Evolutionary conservation across 2,888 invertebrate species (phyloP), one percentile per base, ranked within the genome.

Genomic region (Melitaea athalia): DNA sequence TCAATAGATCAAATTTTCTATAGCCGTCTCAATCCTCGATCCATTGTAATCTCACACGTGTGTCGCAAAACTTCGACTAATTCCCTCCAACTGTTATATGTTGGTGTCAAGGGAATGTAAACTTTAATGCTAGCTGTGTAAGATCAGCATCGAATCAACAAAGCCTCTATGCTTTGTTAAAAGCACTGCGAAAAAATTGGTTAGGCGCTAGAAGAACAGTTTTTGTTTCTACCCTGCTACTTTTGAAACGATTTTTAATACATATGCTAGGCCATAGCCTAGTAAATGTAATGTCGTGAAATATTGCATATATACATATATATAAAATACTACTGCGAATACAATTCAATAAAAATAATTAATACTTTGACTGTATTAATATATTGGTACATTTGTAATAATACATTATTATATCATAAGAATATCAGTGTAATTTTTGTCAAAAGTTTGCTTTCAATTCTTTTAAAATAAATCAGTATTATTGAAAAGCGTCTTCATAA

Each of bases 1-100:
- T 71, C 68, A 75, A 76, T 75, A 73, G 70, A 75, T 72, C 68
- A 74, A 73, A 74, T 72, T 72, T 71, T 72, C 69, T 72, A 75
- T 71, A 74, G 71, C 65, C 62, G 69, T 69, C 69, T 66, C 66
- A 73, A 69, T 64, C 68, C 61, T 55, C 71, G 70, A 71, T 70
- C 67, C 74, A 69, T 76, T 77, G 73, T 77, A 73, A 76, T 74
- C 64, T 63, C 52, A 71, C 74, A 76, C 74, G 73, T 76, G 73
- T 71, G 69, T 60, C 64, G 66, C 55, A 57, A 70, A 72, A 70
- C 62, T 72, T 52, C 62, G 67, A 43, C 55, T 69, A 71, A 69
- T 59, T 69, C 72, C 59, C 59, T 53, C 14, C 47, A 50, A 31
- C 53, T 45, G 63, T 11, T 49, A 59, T 43, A 47, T 11, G n/a